Percentiles rank a stretch among this genome's conserved stretches.
phyloP scores from a whole-genome alignment of 2,113 vertebrate genomes.

The Labrus mixtus region DNA sequence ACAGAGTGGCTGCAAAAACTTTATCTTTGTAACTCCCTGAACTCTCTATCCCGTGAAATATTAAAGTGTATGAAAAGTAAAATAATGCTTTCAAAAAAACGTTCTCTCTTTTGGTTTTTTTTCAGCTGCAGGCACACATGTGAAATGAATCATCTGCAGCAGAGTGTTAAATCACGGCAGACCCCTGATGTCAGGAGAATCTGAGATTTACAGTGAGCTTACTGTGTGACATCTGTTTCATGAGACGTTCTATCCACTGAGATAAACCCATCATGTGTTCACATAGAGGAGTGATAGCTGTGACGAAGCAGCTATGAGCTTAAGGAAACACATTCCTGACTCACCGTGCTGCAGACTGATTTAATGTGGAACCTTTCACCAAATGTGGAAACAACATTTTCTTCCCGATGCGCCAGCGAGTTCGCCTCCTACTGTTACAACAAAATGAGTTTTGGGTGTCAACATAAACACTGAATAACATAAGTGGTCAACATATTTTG shows the following conservation, averaged over 20 bases:
- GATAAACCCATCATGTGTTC: conserved; percentile 28
- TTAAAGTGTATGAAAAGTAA: background rate
- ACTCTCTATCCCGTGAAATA: background rate
- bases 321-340: conserved; percentile 32
- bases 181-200: conserved; percentile 14
- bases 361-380: conserved; percentile 7
- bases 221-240: conserved; percentile 44
- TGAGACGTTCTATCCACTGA: conserved; percentile 30
- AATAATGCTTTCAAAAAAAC: background rate
- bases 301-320: conserved; percentile 53
- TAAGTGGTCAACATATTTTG: conserved; percentile 24
- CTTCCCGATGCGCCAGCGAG: background rate
- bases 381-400: background rate
- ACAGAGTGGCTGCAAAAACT: background rate
- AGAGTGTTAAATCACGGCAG: background rate
- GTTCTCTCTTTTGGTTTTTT: background rate
- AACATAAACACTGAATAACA: conserved; percentile 40
- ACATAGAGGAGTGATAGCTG: conserved; percentile 27
- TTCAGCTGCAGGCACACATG: conserved; percentile 11
- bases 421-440: background rate
- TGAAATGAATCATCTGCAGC: conserved; percentile 27
- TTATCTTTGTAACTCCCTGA: conserved; percentile 5
- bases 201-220: conserved; percentile 43
- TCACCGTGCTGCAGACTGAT: background rate
- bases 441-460: conserved; percentile 8